phyloP scores from a whole-genome alignment of 2,113 vertebrate species.

The Hassar affinis region DNA sequence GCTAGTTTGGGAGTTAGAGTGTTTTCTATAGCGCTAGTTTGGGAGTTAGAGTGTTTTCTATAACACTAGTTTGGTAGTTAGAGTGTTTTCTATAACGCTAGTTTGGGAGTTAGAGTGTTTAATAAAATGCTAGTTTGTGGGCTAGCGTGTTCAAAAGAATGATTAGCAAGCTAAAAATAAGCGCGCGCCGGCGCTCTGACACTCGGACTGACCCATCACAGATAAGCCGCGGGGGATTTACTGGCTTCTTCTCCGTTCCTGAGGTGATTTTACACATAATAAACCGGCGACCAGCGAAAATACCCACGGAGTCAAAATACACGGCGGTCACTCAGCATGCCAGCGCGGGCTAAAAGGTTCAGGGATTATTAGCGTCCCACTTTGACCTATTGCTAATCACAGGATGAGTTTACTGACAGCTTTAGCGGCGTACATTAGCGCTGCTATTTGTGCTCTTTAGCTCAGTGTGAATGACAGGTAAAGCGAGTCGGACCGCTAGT shows the following conservation, averaged over 20 bases:
- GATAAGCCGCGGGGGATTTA: constrained; percentile 19
- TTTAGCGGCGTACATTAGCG: constrained; percentile 19
- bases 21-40: neutral
- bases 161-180: neutral
- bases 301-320: neutral
- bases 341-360: neutral
- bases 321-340: neutral
- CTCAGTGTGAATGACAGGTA: constrained; percentile 67
- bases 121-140: neutral
- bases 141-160: neutral
- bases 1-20: neutral
- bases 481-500: constrained; percentile 65
- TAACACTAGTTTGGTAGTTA: neutral
- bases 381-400: constrained; percentile 4
- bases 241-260: constrained; percentile 5
- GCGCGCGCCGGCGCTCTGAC: neutral
- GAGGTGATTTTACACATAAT: constrained; percentile 1
- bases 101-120: neutral
- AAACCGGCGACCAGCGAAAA: neutral
- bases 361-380: constrained; percentile 6
- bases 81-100: neutral
- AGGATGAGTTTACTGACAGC: constrained; percentile 12
- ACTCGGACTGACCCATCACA: neutral
- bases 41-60: neutral
- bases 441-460: constrained; percentile 57